Evolutionary conservation across 2,113 vertebrate genomes (phyloP), one percentile per base, ranked within the genome.

Genomic region (Sebastes fasciatus): DNA sequence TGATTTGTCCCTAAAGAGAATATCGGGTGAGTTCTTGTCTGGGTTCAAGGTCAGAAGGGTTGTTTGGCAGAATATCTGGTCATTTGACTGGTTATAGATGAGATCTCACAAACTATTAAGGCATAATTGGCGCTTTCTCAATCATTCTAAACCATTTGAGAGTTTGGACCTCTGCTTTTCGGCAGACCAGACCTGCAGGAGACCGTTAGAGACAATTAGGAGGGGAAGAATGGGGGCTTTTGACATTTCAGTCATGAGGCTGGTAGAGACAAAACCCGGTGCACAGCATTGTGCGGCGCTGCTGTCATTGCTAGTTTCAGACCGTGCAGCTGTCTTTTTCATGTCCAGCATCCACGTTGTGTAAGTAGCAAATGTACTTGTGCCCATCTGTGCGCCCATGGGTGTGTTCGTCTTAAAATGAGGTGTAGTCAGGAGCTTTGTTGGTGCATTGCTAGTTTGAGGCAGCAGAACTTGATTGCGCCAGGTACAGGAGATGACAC

Each of bases 11-110:
- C 5, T 43, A 51, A 63, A 74, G 16, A 16, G 51, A 58, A 40
- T 42, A 67, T 21, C 5, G 17, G 17, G 0, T 14, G 6, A n/a
- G 42, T 16, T 66, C 12, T 8, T 66, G 9, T 58, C 12, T 1
- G 0, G 14, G 4, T 61, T 67, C 16, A 23, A 61, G 34, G 48
- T 68, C 45, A 75, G 17, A 63, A 34, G 10, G 51, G 46, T 45
- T 74, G 51, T 63, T 26, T 54, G 48, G 42, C 61, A 21, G 16
- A 40, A 58, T 73, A 42, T 66, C 69, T 19, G 46, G n/a, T 23
- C 55, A 51, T 43, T 26, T 21, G 77, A 64, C 48, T 16, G 23
- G 45, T 48, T 26, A 62, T 17, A 40, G 17, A 26, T 26, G 46
- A 34, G 6, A 68, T 79, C 26, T 51, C 34, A 54, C 8, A 6